Evolutionary conservation across 2,797 vertebrate species (phyloP).

Genomic region (Discoglossus pictus): DNA sequence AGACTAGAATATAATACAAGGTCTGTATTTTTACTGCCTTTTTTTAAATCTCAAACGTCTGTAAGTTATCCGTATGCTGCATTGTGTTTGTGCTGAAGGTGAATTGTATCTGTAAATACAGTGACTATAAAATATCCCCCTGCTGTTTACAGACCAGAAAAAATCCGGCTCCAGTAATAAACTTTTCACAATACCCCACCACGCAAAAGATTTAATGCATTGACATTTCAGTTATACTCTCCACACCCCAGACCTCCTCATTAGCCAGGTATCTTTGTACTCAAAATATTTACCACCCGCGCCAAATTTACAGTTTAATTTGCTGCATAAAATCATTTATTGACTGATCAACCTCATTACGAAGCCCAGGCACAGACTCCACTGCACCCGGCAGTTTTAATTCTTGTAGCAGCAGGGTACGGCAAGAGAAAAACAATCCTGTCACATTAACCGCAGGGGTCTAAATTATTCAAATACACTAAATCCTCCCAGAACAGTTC

Average conservation of each 20-base stretch:
- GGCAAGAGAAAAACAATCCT: constrained; percentile 93
- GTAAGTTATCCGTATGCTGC: constrained; percentile 14
- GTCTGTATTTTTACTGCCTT: too few relatives aligned
- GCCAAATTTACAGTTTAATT: constrained; percentile 93
- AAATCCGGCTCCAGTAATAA: constrained; percentile 57
- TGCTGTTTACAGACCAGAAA: constrained; percentile 57
- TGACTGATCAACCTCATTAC: constrained; percentile 87
- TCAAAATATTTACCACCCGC: constrained; percentile 87
- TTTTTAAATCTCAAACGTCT: neutral
- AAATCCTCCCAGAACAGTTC: constrained; percentile 88
- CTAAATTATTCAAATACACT: constrained; percentile 99
- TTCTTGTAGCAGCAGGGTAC: constrained; percentile 90
- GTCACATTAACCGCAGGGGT: constrained; percentile 90
- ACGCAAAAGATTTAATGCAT: constrained; percentile 71
- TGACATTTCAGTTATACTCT: constrained; percentile 72
- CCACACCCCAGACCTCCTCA: constrained; percentile 68
- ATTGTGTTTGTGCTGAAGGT: constrained; percentile 45
- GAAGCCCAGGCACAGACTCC: constrained; percentile 69
- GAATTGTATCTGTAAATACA: constrained; percentile 59
- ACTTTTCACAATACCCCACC: constrained; percentile 61
- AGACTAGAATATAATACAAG: too few relatives aligned
- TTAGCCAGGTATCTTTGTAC: constrained; percentile 77
- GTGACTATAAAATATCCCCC: constrained; percentile 55
- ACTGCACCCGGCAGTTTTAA: constrained; percentile 85
- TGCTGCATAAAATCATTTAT: constrained; percentile 91